Evolutionary conservation across 1,140 invertebrate genomes (phyloP).

Genomic region (Drosophila persimilis): DNA sequence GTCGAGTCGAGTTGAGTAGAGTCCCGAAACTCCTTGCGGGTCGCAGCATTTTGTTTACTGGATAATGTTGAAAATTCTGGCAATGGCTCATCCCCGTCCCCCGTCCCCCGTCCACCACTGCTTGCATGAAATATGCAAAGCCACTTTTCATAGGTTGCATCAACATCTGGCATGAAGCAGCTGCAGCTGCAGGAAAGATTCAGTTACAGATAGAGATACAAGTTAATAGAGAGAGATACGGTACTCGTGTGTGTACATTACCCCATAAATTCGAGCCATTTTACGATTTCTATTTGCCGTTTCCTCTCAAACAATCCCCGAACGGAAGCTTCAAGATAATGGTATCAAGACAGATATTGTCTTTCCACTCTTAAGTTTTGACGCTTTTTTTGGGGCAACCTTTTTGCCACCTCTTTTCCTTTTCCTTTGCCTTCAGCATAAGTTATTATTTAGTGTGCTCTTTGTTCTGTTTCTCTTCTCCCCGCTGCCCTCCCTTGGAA

Average conservation of each 20-base stretch:
- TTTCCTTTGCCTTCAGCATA: constrained; percentile 22
- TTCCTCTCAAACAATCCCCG: constrained; percentile 2
- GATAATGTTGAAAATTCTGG: constrained; percentile 58
- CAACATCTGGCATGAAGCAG: constrained; percentile 36
- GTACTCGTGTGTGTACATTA: neutral
- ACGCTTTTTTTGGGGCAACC: constrained; percentile 10
- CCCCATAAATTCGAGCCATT: constrained; percentile 29
- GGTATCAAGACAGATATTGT: constrained; percentile 36
- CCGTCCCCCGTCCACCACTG: neutral
- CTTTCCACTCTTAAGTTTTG: constrained; percentile 13
- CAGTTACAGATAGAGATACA: constrained; percentile 44
- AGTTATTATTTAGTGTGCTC: constrained; percentile 58
- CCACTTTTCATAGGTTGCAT: constrained; percentile 56
- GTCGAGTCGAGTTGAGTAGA: constrained; percentile 31
- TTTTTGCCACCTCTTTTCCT: constrained; percentile 4
- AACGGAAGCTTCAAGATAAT: constrained; percentile 42
- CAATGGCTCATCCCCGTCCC: constrained; percentile 6
- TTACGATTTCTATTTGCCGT: constrained; percentile 15
- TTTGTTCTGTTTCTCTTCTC: constrained; percentile 12
- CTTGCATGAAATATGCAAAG: constrained; percentile 73
- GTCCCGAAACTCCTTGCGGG: constrained; percentile 45
- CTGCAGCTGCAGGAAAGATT: constrained; percentile 30
- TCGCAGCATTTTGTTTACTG: constrained; percentile 54
- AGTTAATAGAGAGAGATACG: constrained; percentile 26
- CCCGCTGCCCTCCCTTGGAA: neutral